A percentile compares a stretch with the other conserved stretches of the same genome.
Evolutionary conservation across 2,888 invertebrate species (phyloP).

Genomic region (Eudasyphora cyanicolor): DNA sequence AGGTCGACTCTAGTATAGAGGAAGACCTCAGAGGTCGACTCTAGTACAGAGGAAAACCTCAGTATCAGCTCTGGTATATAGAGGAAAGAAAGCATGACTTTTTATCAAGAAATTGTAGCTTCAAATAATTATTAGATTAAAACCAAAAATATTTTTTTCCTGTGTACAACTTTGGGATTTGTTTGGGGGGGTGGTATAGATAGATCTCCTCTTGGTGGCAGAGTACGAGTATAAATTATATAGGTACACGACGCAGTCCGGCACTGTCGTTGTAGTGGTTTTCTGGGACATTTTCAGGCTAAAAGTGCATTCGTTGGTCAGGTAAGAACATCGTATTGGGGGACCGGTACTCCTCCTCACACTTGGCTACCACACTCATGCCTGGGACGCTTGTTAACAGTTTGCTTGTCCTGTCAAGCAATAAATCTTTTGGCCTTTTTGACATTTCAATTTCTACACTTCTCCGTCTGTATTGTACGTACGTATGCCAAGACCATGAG

Average conservation of each 20-base stretch:
- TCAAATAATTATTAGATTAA: too few relatives aligned
- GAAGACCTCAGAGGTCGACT: too few relatives aligned
- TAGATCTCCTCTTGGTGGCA: not conserved
- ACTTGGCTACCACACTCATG: constrained; percentile 5
- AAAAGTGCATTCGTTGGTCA: constrained; percentile 20
- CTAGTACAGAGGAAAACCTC: too few relatives aligned
- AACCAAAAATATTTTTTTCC: too few relatives aligned
- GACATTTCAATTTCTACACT: constrained; percentile 70
- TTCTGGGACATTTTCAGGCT: not conserved
- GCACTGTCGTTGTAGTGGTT: not conserved
- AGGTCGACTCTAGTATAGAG: too few relatives aligned
- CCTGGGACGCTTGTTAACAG: constrained; percentile 59
- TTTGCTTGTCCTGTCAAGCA: constrained; percentile 66
- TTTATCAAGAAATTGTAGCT: too few relatives aligned
- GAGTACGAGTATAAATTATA: constrained; percentile 25
- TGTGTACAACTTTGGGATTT: too few relatives aligned
- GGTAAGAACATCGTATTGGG: not conserved
- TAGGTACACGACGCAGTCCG: not conserved
- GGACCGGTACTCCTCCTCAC: not conserved
- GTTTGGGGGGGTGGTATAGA: too few relatives aligned
- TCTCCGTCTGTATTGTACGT: constrained; percentile 18
- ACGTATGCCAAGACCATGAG: not conserved
- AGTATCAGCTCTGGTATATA: too few relatives aligned
- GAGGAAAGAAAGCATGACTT: too few relatives aligned
- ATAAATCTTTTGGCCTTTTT: constrained; percentile 71